These are phyloP conservation scores for Phaethornis superciliosus DNA, from an alignment of 2,113 vertebrate species.

Conservation along the genomic window DNA sequence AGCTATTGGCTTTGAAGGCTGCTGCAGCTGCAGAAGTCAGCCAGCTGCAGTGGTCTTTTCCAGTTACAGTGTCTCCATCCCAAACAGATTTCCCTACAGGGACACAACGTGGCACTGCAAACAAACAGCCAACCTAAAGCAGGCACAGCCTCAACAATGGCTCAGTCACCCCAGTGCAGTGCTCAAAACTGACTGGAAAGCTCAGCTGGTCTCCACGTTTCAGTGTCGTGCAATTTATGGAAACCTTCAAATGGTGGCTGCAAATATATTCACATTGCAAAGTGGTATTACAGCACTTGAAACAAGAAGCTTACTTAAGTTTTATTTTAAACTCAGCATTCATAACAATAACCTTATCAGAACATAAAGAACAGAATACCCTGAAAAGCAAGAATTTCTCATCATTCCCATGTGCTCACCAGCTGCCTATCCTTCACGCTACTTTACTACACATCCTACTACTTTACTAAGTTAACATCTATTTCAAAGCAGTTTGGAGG, in stretches of 20 bases:
- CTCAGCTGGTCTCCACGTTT: neutral
- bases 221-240: rapidly evolving
- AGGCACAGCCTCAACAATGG: rapidly evolving
- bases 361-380: neutral
- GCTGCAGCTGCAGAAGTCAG: neutral
- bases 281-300: neutral
- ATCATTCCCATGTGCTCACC: neutral
- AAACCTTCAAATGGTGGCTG: neutral
- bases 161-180: neutral
- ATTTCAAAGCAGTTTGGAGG: conserved; percentile 46
- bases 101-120: rapidly evolving
- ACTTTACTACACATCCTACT: neutral
- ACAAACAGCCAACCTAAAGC: neutral
- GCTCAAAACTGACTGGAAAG: neutral
- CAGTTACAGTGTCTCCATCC: neutral
- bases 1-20: neutral
- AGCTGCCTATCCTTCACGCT: neutral
- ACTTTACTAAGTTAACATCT: neutral
- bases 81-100: neutral
- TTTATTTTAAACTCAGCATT: neutral
- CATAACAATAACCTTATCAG: neutral
- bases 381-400: neutral
- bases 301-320: conserved; percentile 2
- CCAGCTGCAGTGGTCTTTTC: neutral
- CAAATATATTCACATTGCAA: neutral